A percentile compares a stretch with the other conserved stretches of the same genome.
phyloP scores from a whole-genome alignment of 2,797 vertebrate genomes.

The Centropyge bicolor region DNA sequence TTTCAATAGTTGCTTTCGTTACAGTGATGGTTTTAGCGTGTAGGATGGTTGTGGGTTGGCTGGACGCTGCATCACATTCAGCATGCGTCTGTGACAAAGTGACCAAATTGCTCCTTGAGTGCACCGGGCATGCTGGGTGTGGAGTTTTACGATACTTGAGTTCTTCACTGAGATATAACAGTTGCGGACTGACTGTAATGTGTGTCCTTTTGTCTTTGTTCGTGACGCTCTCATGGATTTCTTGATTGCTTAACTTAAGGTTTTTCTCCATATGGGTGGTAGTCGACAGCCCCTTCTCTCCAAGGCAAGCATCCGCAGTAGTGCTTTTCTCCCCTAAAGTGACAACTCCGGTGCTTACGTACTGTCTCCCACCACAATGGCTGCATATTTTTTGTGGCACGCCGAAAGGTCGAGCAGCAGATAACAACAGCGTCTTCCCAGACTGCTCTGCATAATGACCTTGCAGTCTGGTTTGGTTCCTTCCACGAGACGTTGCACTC shows the following conservation, averaged over 20 bases:
- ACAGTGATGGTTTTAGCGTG: slow-evolving; percentile 67
- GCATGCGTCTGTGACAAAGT: slow-evolving; percentile 37
- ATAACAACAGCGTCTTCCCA: slow-evolving; percentile 54
- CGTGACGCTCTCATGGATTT: slow-evolving; percentile 33
- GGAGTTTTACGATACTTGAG: slow-evolving; percentile 46
- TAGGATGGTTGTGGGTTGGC: slow-evolving; percentile 40
- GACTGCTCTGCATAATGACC: slow-evolving; percentile 60
- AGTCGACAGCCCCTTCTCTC: slow-evolving; percentile 41
- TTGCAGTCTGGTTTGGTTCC: slow-evolving; percentile 47
- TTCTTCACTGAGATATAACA: slow-evolving; percentile 53
- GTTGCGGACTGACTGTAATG: slow-evolving; percentile 44
- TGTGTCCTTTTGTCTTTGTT: slow-evolving; percentile 50
- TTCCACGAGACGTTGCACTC: slow-evolving; percentile 28
- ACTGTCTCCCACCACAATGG: slow-evolving; percentile 79
- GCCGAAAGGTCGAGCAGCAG: slow-evolving; percentile 56
- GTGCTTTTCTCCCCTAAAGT: slow-evolving; percentile 33
- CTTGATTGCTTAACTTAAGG: slow-evolving; percentile 20
- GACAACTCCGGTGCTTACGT: slow-evolving; percentile 23
- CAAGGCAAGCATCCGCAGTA: slow-evolving; percentile 25
- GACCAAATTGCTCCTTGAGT: slow-evolving; percentile 60
- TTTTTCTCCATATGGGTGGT: slow-evolving; percentile 44
- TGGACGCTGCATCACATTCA: slow-evolving; percentile 13
- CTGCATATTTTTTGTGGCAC: slow-evolving; percentile 76
- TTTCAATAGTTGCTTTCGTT: slow-evolving; percentile 75
- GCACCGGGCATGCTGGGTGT: slow-evolving; percentile 75